Evolutionary conservation across 1,140 invertebrate genomes (phyloP).

Genomic region (Calliopsis andreniformis): DNA sequence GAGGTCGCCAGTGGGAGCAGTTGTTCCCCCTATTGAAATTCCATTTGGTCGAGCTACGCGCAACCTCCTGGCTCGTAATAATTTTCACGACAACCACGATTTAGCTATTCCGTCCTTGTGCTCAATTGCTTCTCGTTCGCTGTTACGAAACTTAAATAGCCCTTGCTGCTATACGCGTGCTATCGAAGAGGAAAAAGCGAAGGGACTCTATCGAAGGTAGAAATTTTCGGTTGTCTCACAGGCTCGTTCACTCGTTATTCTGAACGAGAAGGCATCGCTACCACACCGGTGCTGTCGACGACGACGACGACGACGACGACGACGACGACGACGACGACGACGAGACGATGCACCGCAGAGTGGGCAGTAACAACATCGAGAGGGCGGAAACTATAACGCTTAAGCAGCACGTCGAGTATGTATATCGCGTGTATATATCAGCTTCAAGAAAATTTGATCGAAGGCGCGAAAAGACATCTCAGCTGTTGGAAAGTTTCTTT

Average conservation of each 20-base stretch:
- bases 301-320: neutral
- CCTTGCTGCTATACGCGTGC: too few species aligned
- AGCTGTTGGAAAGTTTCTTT: too few species aligned
- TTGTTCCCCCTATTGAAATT: slow-evolving; percentile 59
- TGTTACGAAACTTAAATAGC: slow-evolving; percentile 47
- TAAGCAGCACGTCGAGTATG: slow-evolving; percentile 33
- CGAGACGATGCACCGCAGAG: slow-evolving; percentile 1
- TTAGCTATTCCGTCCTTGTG: slow-evolving; percentile 66
- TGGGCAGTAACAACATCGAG: slow-evolving; percentile 21
- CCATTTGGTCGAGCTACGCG: slow-evolving; percentile 29
- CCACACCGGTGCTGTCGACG: neutral
- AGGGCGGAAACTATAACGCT: slow-evolving; percentile 33
- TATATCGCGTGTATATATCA: neutral
- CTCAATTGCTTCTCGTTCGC: slow-evolving; percentile 54
- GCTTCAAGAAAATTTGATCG: slow-evolving; percentile 29
- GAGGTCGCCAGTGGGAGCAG: slow-evolving; percentile 25
- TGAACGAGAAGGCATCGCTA: neutral
- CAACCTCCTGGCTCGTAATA: slow-evolving; percentile 35
- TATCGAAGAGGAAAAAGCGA: neutral
- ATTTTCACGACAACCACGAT: slow-evolving; percentile 60
- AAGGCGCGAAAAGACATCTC: slow-evolving; percentile 15
- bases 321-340: neutral
- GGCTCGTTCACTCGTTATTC: slow-evolving; percentile 22
- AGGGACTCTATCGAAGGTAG: neutral
- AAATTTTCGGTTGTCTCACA: neutral